phyloP scores from a whole-genome alignment of 2,113 vertebrate species.

The Pseudopipra pipra region DNA sequence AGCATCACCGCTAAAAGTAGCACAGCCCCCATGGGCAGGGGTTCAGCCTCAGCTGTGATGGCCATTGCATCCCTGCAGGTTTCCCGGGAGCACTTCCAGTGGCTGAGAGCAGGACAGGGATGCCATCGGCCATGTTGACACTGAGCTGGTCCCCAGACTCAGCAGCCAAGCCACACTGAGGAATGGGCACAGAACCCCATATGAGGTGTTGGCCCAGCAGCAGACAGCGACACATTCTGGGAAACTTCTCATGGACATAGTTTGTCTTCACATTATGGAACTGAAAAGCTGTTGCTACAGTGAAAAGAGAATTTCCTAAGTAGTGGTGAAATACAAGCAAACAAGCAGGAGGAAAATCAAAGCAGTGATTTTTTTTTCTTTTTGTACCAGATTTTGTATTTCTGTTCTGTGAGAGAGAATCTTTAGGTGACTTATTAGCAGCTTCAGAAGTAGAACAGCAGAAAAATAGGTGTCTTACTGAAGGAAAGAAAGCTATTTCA shows the following conservation, averaged over 20 bases:
- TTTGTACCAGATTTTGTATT: neutral
- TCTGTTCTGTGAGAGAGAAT: neutral
- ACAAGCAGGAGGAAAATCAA: neutral
- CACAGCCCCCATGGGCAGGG: neutral
- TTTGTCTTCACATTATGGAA: neutral
- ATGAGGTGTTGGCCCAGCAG: neutral
- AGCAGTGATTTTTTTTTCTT: neutral
- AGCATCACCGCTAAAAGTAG: neutral
- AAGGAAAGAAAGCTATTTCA: neutral
- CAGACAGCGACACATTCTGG: neutral
- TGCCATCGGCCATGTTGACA: neutral
- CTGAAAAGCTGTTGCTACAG: neutral
- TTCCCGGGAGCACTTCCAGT: neutral
- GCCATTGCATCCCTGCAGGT: neutral
- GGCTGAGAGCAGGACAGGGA: neutral
- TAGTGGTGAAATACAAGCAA: neutral
- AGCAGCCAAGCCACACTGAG: neutral
- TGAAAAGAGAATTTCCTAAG: neutral
- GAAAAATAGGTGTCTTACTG: neutral
- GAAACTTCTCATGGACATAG: neutral
- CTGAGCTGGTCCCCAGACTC: fast-evolving
- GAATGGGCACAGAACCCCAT: neutral
- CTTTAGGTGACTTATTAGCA: neutral
- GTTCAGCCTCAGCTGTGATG: neutral
- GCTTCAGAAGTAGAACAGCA: neutral